These are phyloP conservation scores for Mormyrus iriodes DNA, from an alignment of 2,113 vertebrate species.

Conservation along the genomic window DNA sequence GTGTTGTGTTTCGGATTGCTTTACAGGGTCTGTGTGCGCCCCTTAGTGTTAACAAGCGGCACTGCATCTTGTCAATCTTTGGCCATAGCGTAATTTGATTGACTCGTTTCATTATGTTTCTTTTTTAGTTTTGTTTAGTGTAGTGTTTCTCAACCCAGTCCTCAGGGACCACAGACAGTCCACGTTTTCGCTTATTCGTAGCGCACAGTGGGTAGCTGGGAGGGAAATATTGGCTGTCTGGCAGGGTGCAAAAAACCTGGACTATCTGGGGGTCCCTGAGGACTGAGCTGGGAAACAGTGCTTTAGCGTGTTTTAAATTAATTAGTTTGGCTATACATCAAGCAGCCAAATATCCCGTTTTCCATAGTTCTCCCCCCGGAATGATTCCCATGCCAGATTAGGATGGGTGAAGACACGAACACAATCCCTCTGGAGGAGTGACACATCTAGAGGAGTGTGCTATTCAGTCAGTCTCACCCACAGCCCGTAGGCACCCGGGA, in stretches of 20 bases:
- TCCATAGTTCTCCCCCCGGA: neutral
- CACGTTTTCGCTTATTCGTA: neutral
- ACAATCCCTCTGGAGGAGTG: neutral
- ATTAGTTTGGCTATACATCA: neutral
- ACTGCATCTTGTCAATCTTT: neutral
- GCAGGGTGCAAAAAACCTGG: neutral
- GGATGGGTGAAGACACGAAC: neutral
- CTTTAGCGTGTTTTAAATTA: neutral
- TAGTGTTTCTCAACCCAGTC: neutral
- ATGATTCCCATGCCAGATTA: neutral
- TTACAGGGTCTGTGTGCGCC: constrained; percentile 4
- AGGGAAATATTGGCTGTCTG: neutral
- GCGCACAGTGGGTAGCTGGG: neutral
- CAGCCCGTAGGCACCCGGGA: neutral
- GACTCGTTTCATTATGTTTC: neutral
- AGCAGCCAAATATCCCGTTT: neutral
- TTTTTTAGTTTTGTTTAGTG: neutral
- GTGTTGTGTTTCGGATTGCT: neutral
- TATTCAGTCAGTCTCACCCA: neutral
- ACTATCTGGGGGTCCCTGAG: neutral
- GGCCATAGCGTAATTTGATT: neutral
- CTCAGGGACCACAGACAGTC: neutral
- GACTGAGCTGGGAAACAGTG: neutral
- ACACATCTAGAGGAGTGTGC: neutral
- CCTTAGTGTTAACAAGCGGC: constrained; percentile 20